Conservation (phyloP, 2,888 invertebrate genomes). For the Cryptophagus acutangulus region DNA sequence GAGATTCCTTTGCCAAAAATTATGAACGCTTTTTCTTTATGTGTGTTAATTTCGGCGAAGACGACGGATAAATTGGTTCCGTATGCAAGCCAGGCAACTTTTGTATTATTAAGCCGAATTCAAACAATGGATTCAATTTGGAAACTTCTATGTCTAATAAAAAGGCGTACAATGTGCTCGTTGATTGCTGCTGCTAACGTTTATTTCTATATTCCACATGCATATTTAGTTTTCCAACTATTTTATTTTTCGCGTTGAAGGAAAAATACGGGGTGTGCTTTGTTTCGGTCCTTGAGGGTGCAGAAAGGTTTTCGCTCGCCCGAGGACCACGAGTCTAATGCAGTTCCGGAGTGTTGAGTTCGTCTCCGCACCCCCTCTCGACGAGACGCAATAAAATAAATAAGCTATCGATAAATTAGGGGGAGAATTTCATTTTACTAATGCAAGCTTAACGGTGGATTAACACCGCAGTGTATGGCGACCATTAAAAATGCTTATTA, state of each 20-base stretch:
- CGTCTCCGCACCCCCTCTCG: neutral
- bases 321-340: no score
- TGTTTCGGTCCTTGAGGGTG: no score
- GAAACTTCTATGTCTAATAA: constrained; percentile 10
- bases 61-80: no score
- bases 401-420: constrained; percentile 41
- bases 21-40: no score
- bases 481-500: constrained; percentile 41
- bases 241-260: no score
- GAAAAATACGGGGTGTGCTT: no score
- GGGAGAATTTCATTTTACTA: constrained; percentile 40
- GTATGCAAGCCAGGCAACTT: constrained; percentile 10
- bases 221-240: no score
- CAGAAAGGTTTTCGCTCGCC: no score
- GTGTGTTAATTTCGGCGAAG: no score
- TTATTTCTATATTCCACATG: no score
- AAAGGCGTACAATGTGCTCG: constrained; percentile 7
- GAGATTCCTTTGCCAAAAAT: no score
- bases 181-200: no score
- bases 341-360: constrained; percentile 16
- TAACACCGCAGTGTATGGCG: constrained; percentile 36
- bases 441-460: constrained; percentile 37
- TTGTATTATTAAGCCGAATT: constrained; percentile 17
- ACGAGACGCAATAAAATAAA: constrained; percentile 32
- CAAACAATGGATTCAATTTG: constrained; percentile 20